phyloP scores from a whole-genome alignment of 30 jellyfish, hydroid and myxozoan species.

The Aurelia aurita region DNA sequence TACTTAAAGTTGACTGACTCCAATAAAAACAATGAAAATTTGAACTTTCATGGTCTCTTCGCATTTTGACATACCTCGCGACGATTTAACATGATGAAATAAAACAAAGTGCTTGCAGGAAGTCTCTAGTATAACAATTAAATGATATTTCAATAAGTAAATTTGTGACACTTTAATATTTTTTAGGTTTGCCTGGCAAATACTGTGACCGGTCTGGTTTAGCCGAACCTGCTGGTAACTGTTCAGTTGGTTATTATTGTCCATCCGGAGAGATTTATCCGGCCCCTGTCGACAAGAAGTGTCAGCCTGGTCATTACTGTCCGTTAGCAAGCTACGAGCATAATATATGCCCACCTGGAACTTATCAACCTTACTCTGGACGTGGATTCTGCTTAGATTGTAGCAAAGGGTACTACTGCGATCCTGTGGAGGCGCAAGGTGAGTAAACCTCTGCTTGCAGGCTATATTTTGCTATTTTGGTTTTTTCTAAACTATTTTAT shows the following conservation, averaged over 20 bases:
- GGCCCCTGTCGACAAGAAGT: conserved; percentile 80
- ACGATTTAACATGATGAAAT: too few relatives aligned
- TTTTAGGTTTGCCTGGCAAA: conserved; percentile 89
- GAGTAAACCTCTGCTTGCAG: not conserved
- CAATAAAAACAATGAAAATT: too few relatives aligned
- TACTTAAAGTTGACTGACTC: too few relatives aligned
- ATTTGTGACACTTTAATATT: too few relatives aligned
- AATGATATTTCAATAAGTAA: too few relatives aligned
- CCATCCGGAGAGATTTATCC: conserved; percentile 96
- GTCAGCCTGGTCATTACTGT: conserved; percentile 98
- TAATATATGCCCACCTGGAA: conserved; percentile 89
- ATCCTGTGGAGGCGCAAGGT: conserved; percentile 91
- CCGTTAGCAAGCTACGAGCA: conserved; percentile 87
- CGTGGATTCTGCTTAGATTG: conserved; percentile 89
- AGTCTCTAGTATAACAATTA: too few relatives aligned
- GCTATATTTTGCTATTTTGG: not conserved
- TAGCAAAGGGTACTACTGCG: conserved; percentile 91
- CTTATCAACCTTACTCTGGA: conserved; percentile 88
- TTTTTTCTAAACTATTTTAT: not conserved
- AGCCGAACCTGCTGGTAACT: conserved; percentile 92
- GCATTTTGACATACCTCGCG: too few relatives aligned
- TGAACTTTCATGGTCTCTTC: too few relatives aligned
- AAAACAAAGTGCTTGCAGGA: too few relatives aligned
- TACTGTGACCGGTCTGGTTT: conserved; percentile 92
- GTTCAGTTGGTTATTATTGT: conserved; percentile 93